phyloP scores from a whole-genome alignment of 2,113 vertebrate species.

The Suncus etruscus region DNA sequence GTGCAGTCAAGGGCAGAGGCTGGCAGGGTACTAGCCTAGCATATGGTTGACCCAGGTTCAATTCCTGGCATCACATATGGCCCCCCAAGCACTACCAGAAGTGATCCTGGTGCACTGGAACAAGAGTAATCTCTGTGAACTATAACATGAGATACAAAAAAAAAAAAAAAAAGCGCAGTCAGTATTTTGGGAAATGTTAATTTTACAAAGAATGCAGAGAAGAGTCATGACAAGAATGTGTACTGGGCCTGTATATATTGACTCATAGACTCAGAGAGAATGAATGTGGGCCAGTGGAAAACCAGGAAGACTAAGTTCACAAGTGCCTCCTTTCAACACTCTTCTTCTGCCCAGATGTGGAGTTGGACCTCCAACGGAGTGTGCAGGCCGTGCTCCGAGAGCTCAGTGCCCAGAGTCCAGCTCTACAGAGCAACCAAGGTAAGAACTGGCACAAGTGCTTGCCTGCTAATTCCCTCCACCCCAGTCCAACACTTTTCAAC shows the following conservation, averaged over 20 bases:
- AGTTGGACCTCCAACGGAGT: constrained; percentile 92
- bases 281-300: too few relatives aligned
- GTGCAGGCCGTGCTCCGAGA: constrained; percentile 92
- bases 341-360: constrained; percentile 80
- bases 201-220: constrained; percentile 1
- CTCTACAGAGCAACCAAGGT: constrained; percentile 90
- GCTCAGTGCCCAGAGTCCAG: constrained; percentile 84
- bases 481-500: background rate
- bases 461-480: rapidly evolving
- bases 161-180: too few relatives aligned
- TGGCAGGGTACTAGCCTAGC: too few relatives aligned
- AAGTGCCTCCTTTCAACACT: background rate
- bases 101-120: too few relatives aligned
- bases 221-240: background rate
- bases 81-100: too few relatives aligned
- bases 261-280: background rate
- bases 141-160: too few relatives aligned
- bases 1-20: too few relatives aligned
- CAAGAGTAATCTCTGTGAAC: too few relatives aligned
- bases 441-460: background rate
- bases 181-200: background rate
- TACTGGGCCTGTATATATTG: background rate
- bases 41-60: too few relatives aligned
- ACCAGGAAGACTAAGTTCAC: background rate
- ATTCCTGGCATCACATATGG: too few relatives aligned